These are phyloP conservation scores for Cryptoblepharus egeriae DNA, from an alignment of 2,797 vertebrate genomes.

Conservation along the genomic window DNA sequence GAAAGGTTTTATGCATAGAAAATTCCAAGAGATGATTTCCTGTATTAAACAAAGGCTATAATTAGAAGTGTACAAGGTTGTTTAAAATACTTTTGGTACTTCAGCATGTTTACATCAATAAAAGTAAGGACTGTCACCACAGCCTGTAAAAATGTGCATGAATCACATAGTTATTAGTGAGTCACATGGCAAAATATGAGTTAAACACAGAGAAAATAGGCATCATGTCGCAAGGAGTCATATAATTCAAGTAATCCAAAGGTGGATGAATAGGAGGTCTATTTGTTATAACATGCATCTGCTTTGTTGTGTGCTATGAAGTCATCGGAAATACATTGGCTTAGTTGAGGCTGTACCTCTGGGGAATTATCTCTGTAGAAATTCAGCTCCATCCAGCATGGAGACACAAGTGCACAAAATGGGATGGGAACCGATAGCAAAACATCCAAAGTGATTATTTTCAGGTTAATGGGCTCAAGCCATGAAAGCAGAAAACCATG, in stretches of 20 bases:
- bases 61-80: slow-evolving; percentile 25
- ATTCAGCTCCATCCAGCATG: not conserved
- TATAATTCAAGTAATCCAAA: not conserved
- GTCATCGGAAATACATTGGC: not conserved
- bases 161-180: slow-evolving; percentile 29
- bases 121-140: slow-evolving; percentile 25
- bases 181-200: not conserved
- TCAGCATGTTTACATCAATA: slow-evolving; percentile 39
- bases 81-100: slow-evolving; percentile 42
- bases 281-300: not conserved
- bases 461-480: not conserved
- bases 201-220: slow-evolving; percentile 7
- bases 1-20: slow-evolving; percentile 18
- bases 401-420: not conserved
- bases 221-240: not conserved
- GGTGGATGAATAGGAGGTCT: not conserved
- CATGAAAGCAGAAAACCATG: not conserved
- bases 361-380: not conserved
- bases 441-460: not conserved
- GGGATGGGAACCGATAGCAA: not conserved
- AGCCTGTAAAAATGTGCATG: slow-evolving; percentile 29
- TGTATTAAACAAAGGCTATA: not conserved
- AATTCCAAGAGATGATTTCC: slow-evolving; percentile 35
- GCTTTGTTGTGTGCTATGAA: not conserved
- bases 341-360: not conserved